These are phyloP conservation scores for Lepilemur septentrionalis DNA, from an alignment of 2,797 vertebrate species.

Conservation along the genomic window DNA sequence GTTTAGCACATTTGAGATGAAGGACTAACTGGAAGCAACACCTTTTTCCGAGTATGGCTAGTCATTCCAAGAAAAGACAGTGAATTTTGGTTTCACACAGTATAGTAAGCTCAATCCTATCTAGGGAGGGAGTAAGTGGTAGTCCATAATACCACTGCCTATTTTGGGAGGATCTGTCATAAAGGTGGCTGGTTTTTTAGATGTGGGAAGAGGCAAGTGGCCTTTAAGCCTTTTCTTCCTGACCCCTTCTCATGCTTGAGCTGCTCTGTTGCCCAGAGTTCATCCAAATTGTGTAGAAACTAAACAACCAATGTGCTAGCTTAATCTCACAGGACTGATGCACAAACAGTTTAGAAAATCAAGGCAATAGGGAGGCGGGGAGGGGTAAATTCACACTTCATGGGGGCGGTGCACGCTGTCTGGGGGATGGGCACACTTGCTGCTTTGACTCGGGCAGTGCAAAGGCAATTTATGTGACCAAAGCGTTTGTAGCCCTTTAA, in stretches of 20 bases:
- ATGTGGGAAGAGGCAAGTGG: neutral
- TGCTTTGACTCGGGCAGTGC: no score
- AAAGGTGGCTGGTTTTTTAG: neutral
- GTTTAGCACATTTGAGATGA: conserved; percentile 33
- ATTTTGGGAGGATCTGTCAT: neutral
- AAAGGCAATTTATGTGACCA: no score
- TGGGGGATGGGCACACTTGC: no score
- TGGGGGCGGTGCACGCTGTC: no score
- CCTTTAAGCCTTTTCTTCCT: neutral
- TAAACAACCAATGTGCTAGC: neutral
- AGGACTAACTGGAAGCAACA: conserved; percentile 28
- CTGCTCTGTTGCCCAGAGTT: neutral
- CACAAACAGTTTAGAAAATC: neutral
- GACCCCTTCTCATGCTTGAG: neutral
- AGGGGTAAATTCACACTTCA: no score
- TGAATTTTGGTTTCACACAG: neutral
- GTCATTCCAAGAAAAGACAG: conserved; percentile 55
- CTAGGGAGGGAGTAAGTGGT: neutral
- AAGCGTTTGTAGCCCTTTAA: no score
- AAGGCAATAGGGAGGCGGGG: neutral
- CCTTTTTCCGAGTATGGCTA: conserved; percentile 19
- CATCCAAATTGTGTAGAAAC: neutral
- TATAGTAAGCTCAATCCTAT: neutral
- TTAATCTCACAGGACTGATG: neutral
- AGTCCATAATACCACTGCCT: neutral